These are phyloP conservation scores for Todiramphus chloris DNA, from an alignment of 2,113 vertebrate genomes.

Conservation along the genomic window DNA sequence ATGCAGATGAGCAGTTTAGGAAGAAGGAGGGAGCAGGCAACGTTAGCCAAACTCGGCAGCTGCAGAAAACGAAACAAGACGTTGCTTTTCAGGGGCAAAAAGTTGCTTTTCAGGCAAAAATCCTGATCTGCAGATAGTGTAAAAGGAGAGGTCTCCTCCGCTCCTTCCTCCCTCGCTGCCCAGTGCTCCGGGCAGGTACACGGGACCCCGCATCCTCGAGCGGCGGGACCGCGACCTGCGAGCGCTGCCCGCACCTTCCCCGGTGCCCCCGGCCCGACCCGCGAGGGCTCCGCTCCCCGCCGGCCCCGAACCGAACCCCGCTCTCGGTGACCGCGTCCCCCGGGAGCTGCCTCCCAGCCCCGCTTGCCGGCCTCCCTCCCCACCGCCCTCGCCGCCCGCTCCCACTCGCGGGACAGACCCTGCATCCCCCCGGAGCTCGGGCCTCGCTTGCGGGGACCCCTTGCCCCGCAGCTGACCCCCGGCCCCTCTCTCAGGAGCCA, in stretches of 20 bases:
- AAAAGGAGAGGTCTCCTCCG: rapidly evolving
- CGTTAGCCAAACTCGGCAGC: rapidly evolving
- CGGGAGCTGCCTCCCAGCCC: neutral
- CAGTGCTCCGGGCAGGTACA: neutral
- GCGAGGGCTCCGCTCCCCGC: neutral
- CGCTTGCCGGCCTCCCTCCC: neutral
- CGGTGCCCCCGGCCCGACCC: neutral
- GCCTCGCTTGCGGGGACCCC: neutral
- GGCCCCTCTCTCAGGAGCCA: neutral
- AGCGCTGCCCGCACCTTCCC: neutral
- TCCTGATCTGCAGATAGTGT: neutral
- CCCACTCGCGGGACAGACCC: neutral
- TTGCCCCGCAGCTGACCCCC: neutral
- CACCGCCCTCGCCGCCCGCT: too few relatives aligned
- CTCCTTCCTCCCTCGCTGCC: neutral
- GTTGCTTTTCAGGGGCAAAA: neutral
- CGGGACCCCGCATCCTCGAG: neutral
- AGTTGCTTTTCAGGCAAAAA: too few relatives aligned
- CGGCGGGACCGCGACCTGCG: neutral
- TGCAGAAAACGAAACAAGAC: neutral
- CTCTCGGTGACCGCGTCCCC: neutral
- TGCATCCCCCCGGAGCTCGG: rapidly evolving
- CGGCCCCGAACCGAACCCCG: neutral
- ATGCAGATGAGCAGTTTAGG: rapidly evolving
- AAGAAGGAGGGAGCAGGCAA: neutral